Conservation (phyloP, 2,113 vertebrate species). For the Odontesthes bonariensis region DNA sequence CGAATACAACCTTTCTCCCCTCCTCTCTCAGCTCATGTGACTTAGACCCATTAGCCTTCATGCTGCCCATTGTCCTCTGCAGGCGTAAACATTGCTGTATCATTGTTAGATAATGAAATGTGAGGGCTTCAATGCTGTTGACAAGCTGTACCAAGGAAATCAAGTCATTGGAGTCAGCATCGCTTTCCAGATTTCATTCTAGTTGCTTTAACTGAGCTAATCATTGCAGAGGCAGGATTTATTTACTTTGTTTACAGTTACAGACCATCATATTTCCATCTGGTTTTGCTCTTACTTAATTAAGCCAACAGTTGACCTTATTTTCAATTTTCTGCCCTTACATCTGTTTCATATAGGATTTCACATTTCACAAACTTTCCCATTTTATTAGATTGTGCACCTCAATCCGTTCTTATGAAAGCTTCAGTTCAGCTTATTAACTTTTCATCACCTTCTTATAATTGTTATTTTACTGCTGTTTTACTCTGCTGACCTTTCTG, state of each 20-base stretch:
- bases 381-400: slow-evolving; percentile 17
- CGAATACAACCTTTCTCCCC: too few species aligned
- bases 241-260: neutral
- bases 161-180: too few species aligned
- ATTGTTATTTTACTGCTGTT: slow-evolving; percentile 27
- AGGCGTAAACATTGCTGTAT: too few species aligned
- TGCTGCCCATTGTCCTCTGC: too few species aligned
- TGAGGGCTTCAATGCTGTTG: too few species aligned
- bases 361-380: slow-evolving; percentile 14
- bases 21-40: too few species aligned
- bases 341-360: neutral
- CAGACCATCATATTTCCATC: neutral
- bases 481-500: slow-evolving; percentile 56
- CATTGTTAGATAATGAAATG: too few species aligned
- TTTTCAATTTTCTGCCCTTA: neutral
- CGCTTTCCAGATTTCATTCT: too few species aligned
- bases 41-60: too few species aligned
- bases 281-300: neutral
- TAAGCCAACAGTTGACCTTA: neutral
- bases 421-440: slow-evolving; percentile 42
- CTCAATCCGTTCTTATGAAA: slow-evolving; percentile 21
- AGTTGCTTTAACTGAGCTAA: too few species aligned
- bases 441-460: slow-evolving; percentile 50
- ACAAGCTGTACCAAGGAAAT: too few species aligned
- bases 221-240: neutral